Base-by-base conservation (phyloP, 1,140 invertebrate genomes). In the Periplaneta americana region DNA sequence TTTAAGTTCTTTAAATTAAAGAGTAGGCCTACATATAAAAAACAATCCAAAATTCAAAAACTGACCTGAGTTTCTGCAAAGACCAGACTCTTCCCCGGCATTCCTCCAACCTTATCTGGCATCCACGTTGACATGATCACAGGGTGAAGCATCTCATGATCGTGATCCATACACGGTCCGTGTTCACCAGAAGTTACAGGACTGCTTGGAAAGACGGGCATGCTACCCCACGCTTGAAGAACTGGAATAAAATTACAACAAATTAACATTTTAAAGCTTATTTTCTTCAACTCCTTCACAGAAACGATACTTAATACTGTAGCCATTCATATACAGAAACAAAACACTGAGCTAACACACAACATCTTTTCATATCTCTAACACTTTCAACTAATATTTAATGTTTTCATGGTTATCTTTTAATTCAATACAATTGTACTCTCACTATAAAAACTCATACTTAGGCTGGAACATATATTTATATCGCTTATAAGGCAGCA, bases 31-130 rank as follows among this genome's bases (percentile, higher is more conserved):
- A 57, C 22, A 22, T 57, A 57, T 57, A 22, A 13, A 57, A 57
- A 57, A 57, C 13, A 15, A 57, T 57, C 13, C 22, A 22, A 15
- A 75, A 28, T n/a, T 17, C 17, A 79, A n/a, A 77, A 57, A 85
- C 85, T 88, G 88, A 95, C 95, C 92, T 97, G 96, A 75, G 95
- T 96, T 89, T 98, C 96, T 22, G 95, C 94, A 86, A 97, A 96
- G 81, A 97, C 93, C 36, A 96, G 91, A 85, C 94, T 94, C 82
- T 93, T 92, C 76, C 95, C 94, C 34, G 95, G 93, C 85, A 95
- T 90, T 15, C 94, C 95, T 34, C 96, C 96, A 81, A 97, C 93
- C 77, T 96, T 94, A 84, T 95, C 93, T 28, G 95, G 95, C 90
- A 95, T 94, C 95, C 95, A 96, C 2, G 94, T 96, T 82, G 94